Percentiles rank a stretch among this genome's conserved stretches.
Conservation (phyloP, 2,888 invertebrate genomes). For the Ligdia adustata region DNA sequence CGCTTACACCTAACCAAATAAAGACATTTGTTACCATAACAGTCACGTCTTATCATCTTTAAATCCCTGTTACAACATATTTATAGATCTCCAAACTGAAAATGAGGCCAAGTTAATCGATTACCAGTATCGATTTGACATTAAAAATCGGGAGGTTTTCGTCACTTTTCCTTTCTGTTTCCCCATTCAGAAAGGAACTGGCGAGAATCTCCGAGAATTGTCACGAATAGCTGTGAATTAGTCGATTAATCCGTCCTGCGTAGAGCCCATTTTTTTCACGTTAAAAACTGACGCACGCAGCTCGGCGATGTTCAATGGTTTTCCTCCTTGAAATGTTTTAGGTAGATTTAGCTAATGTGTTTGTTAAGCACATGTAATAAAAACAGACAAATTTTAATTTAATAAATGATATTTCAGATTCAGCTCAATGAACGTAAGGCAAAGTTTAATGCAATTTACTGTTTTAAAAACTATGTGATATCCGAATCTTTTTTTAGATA, state of each 20-base stretch:
- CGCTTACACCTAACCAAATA: too few relatives aligned
- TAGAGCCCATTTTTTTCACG: conserved; percentile 59
- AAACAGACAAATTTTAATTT: too few relatives aligned
- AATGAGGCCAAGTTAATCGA: conserved; percentile 18
- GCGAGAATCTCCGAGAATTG: conserved; percentile 43
- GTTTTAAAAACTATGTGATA: too few relatives aligned
- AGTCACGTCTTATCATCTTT: too few relatives aligned
- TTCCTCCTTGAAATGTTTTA: conserved; percentile 73
- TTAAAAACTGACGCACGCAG: conserved; percentile 67
- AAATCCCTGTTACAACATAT: conserved; percentile 3
- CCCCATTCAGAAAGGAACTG: conserved; percentile 44
- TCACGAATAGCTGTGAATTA: conserved; percentile 44
- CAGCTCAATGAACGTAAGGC: too few relatives aligned
- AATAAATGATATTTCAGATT: too few relatives aligned
- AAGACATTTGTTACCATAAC: too few relatives aligned
- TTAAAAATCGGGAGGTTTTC: conserved; percentile 41
- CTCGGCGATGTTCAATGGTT: conserved; percentile 58
- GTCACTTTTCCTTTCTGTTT: conserved; percentile 43
- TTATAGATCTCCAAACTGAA: conserved; percentile 5
- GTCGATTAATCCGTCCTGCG: conserved; percentile 57
- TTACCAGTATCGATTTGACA: conserved; percentile 41
- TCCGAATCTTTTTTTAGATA: too few relatives aligned
- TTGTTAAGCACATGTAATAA: too few relatives aligned
- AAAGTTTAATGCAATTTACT: too few relatives aligned
- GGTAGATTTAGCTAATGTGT: conserved; percentile 29